Conservation (phyloP, 2,797 vertebrate species). For the Bovichtus diacanthus region DNA sequence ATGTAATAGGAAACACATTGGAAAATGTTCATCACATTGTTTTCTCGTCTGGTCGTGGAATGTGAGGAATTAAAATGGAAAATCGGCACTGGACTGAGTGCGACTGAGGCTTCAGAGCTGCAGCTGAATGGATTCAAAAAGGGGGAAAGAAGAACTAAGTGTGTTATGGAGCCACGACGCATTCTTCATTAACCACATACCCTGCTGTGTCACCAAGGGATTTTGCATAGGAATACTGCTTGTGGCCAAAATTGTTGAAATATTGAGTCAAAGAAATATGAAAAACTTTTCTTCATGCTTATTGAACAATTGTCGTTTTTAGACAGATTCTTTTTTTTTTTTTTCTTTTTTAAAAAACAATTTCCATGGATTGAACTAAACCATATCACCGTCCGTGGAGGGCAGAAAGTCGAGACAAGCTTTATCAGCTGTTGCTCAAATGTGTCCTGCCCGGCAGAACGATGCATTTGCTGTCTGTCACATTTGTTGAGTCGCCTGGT, state of each 20-base stretch:
- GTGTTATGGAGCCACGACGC: constrained; percentile 47
- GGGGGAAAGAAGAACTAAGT: not conserved
- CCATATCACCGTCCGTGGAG: constrained; percentile 18
- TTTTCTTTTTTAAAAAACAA: not conserved
- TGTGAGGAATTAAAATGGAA: constrained; percentile 77
- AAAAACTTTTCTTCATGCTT: not conserved
- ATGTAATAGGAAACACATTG: constrained; percentile 93
- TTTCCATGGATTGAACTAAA: constrained; percentile 42
- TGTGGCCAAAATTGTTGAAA: not conserved
- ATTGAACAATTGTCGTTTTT: not conserved
- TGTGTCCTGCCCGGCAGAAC: constrained; percentile 50
- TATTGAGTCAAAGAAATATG: not conserved
- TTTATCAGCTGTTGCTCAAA: constrained; percentile 75
- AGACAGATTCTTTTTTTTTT: constrained; percentile 3
- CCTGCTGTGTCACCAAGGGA: constrained; percentile 41
- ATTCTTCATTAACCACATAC: constrained; percentile 50
- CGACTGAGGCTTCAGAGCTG: constrained; percentile 32
- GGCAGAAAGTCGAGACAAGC: constrained; percentile 40
- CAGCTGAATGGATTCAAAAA: constrained; percentile 37
- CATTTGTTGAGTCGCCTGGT: constrained; percentile 63
- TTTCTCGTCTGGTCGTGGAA: constrained; percentile 81
- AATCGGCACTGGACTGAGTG: constrained; percentile 57
- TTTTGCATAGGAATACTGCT: constrained; percentile 27
- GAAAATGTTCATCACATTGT: constrained; percentile 78
- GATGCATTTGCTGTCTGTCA: constrained; percentile 64